Conservation (phyloP, 2,797 vertebrate species). For the Acestrorhynchus altus region DNA sequence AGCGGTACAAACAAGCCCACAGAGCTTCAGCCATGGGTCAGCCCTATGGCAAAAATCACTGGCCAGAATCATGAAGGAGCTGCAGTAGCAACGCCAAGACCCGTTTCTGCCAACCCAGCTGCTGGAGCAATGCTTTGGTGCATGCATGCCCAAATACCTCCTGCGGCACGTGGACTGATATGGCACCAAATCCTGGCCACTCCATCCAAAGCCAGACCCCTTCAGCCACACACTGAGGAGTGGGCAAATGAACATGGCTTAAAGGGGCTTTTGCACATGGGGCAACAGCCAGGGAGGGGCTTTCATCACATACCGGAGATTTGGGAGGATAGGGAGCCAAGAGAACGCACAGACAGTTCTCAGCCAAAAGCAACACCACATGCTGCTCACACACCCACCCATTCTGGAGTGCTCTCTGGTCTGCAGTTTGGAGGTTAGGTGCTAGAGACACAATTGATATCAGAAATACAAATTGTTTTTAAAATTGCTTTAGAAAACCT, state of each 20-base stretch:
- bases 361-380: constrained; percentile 45
- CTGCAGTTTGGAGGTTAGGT: constrained; percentile 16
- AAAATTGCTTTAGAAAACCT: neutral
- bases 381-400: constrained; percentile 39
- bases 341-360: constrained; percentile 21
- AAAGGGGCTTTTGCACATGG: constrained; percentile 52
- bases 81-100: constrained; percentile 53
- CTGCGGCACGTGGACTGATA: constrained; percentile 64
- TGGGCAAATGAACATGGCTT: constrained; percentile 43
- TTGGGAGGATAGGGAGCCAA: constrained; percentile 28
- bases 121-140: constrained; percentile 61
- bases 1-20: neutral
- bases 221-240: constrained; percentile 46
- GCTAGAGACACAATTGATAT: neutral
- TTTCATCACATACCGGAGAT: constrained; percentile 49
- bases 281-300: constrained; percentile 42
- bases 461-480: neutral
- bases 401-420: constrained; percentile 33
- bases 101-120: constrained; percentile 64
- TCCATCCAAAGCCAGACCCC: constrained; percentile 47
- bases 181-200: constrained; percentile 61
- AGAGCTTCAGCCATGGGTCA: constrained; percentile 44
- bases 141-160: constrained; percentile 66
- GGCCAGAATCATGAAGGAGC: constrained; percentile 37
- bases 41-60: constrained; percentile 48